phyloP scores from a whole-genome alignment of 1,140 invertebrate genomes.

The Drosophila ercepeae region DNA sequence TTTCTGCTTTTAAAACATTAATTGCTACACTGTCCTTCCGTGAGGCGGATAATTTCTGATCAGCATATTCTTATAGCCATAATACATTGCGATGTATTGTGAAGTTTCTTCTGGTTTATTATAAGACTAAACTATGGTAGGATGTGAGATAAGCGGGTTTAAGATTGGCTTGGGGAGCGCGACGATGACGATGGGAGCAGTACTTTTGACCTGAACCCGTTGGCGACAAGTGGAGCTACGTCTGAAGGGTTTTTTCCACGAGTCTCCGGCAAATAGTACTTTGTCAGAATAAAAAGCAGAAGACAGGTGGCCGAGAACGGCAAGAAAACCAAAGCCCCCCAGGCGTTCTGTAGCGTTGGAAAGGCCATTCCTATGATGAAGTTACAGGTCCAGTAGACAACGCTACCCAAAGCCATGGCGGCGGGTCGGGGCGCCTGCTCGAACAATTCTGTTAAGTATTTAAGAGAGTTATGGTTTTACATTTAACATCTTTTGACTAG shows the following conservation, averaged over 20 bases:
- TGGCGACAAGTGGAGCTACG: constrained; percentile 85
- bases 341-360: constrained; percentile 86
- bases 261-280: constrained; percentile 89
- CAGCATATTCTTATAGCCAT: no score
- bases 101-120: no score
- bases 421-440: constrained; percentile 92
- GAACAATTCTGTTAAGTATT: constrained; percentile 89
- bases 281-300: constrained; percentile 86
- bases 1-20: no score
- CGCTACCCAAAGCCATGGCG: constrained; percentile 94
- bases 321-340: constrained; percentile 89
- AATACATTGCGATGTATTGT: no score
- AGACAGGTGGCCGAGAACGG: constrained; percentile 87
- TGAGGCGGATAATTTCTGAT: no score
- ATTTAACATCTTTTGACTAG: not conserved
- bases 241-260: constrained; percentile 86
- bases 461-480: not conserved
- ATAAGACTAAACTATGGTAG: not conserved
- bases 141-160: not conserved
- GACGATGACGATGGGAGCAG: not conserved
- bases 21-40: no score
- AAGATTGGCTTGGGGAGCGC: no score
- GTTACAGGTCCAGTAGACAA: constrained; percentile 95
- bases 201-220: constrained; percentile 84
- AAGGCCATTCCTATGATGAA: constrained; percentile 93